These are phyloP conservation scores for Diuraphis noxia DNA, from an alignment of 1,140 invertebrate species.

Conservation along the genomic window DNA sequence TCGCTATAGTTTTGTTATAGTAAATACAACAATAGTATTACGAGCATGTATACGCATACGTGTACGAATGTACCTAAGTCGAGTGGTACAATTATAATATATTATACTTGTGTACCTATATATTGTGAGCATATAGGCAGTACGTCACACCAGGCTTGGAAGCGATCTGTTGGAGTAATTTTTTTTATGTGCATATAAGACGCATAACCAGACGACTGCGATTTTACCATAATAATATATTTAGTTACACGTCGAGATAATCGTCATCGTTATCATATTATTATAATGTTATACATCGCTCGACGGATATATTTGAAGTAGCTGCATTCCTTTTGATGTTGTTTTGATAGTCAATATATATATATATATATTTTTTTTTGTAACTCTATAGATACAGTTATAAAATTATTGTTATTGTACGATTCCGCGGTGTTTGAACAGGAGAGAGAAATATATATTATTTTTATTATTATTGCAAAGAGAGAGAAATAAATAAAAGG, in stretches of 20 bases:
- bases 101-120: not conserved
- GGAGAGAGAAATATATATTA: no score
- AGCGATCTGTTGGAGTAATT: not conserved
- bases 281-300: not conserved
- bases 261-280: not conserved
- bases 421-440: not conserved
- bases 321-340: not conserved
- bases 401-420: not conserved
- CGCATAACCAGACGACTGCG: not conserved
- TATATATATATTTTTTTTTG: not conserved
- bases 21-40: conserved; percentile 22
- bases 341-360: not conserved
- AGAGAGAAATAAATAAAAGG: not conserved
- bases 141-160: not conserved
- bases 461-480: not conserved
- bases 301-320: not conserved
- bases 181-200: not conserved
- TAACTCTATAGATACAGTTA: not conserved
- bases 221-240: not conserved
- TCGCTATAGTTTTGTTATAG: conserved; percentile 26
- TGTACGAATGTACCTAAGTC: not conserved
- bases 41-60: no score
- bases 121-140: not conserved
- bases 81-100: not conserved
- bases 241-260: not conserved